Evolutionary conservation across 1,140 invertebrate genomes (phyloP), one percentile per base, ranked within the genome.

Genomic region (Bradysia coprophila): DNA sequence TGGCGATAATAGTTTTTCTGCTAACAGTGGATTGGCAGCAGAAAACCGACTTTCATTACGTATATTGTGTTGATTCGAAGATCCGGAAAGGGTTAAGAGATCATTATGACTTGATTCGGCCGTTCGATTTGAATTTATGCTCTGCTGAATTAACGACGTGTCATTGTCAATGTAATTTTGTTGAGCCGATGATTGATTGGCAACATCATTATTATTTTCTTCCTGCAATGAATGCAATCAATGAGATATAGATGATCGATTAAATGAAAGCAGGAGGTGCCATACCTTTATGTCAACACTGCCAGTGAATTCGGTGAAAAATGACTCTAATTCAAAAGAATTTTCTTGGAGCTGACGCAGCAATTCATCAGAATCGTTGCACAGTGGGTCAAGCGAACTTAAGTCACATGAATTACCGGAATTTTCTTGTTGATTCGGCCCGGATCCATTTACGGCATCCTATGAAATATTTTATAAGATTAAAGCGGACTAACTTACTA

Each of bases 241-340:
- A 38, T 4, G 4, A 34, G n/a, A n/a, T n/a, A 31, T 31, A n/a
- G 28, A 31, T 31, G 28, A 31, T 31, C 4, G 32, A 34, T 13
- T 5, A 34, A 3, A 34, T n/a, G 8, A 31, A 31, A 31, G 8
- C 28, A n/a, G n/a, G n/a, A n/a, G n/a, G n/a, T n/a, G n/a, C n/a
- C n/a, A n/a, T n/a, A 68, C 66, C 61, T 69, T 69, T 45, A 69
- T 65, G 49, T 67, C 60, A 47, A 56, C 57, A n/a, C n/a, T n/a
- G 46, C 58, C 55, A 45, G 63, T 65, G 48, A 69, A 60, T 53
- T 69, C 67, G 41, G 64, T 67, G 23, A 69, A 57, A 45, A 69
- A 57, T 51, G 60, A 65, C 44, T 69, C 66, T 45, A 69, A 64
- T 56, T 69, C 67, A 40, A 68, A 65, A 18, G 55, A 54, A 46